Evolutionary conservation across 2,797 vertebrate genomes (phyloP), one percentile per base, ranked within the genome.

Genomic region (Echiichthys vipera): DNA sequence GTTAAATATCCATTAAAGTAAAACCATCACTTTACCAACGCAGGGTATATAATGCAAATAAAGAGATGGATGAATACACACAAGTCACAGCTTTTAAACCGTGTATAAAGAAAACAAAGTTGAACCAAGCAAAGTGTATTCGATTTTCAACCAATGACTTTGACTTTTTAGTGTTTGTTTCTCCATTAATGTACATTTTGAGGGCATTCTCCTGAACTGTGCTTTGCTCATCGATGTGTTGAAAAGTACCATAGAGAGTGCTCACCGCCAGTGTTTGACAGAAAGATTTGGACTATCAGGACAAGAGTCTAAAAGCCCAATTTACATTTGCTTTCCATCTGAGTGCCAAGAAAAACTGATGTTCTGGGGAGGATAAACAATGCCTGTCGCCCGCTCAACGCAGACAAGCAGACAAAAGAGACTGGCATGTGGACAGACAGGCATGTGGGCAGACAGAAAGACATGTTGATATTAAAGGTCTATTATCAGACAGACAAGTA

Each of bases 271-370:
- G 73, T n/a, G 6, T 53, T 59, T 74, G 78, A 85, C 72, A 54
- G 71, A 71, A 72, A 67, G 57, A 77, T 81, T 73, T 51, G 57
- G 77, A 90, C 80, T 74, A 89, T 81, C 84, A 74, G 80, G 74
- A 83, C 69, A 56, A 54, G 54, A 84, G 81, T 84, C 91, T 95
- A 93, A 95, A 94, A 94, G 94, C 93, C 91, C 88, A 92, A 92
- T 95, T 94, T 94, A 80, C 86, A 88, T 91, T 88, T 83, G 84
- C 88, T 87, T 94, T 93, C 90, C 90, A 88, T 91, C 85, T 88
- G 86, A 94, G 72, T 89, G 89, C 70, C 81, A 82, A 43, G 74
- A 71, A 54, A 89, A 88, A 75, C 80, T 88, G 85, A 82, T 80
- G 74, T 88, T 87, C 53, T 55, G 66, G 55, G 75, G 76, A 69